A percentile compares a stretch with the other conserved stretches of the same genome.
phyloP scores from a whole-genome alignment of 2,113 vertebrate species.

The Saguinus imperator region DNA sequence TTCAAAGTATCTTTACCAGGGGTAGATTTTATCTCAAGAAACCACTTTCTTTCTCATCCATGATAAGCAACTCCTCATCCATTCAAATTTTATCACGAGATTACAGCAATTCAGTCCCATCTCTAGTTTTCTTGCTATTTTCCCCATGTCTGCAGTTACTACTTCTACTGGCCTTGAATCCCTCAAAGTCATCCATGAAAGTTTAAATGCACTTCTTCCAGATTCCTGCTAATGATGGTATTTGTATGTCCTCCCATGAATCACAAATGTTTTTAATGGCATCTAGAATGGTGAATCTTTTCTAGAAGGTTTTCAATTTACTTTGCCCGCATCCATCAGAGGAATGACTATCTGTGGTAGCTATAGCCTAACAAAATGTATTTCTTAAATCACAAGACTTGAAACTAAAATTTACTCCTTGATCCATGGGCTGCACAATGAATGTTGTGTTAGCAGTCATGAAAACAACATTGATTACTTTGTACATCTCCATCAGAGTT shows the following conservation, averaged over 20 bases:
- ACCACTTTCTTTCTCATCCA: neutral
- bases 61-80: neutral
- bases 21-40: neutral
- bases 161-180: neutral
- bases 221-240: neutral
- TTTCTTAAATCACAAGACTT: neutral
- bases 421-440: neutral
- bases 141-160: neutral
- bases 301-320: neutral
- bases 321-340: neutral
- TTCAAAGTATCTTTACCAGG: neutral
- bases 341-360: neutral
- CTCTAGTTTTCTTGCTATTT: neutral
- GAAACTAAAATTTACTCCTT: neutral
- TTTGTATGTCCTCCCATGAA: neutral
- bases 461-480: neutral
- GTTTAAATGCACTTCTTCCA: neutral
- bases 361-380: too few species aligned
- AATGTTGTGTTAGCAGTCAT: neutral
- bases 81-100: neutral
- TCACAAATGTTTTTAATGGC: neutral
- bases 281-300: neutral
- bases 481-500: neutral
- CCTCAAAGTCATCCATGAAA: neutral
- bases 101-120: neutral